Conservation (phyloP, 2,113 vertebrate species). For the Sorex araneus region DNA sequence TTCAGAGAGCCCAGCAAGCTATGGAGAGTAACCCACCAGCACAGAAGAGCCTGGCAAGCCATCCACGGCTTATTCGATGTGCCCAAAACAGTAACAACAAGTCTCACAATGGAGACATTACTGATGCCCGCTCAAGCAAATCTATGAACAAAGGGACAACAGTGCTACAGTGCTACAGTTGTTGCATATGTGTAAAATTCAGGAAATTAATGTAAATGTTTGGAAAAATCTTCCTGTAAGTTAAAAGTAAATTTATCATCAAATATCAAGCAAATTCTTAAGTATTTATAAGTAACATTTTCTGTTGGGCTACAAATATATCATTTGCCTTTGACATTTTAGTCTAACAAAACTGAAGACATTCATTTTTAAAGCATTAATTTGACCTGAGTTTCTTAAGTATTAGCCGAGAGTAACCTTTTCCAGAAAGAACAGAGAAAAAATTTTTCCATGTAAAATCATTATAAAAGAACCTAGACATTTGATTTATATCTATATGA, state of each 20-base stretch:
- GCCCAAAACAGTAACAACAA: no score
- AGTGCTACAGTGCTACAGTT: no score
- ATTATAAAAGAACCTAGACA: neutral
- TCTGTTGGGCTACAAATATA: neutral
- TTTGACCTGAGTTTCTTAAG: slow-evolving; percentile 19
- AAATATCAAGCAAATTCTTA: neutral
- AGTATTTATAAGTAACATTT: neutral
- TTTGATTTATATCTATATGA: no score
- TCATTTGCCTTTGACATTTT: slow-evolving; percentile 24
- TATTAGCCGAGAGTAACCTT: neutral
- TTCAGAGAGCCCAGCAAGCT: no score
- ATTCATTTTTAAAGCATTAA: slow-evolving; percentile 34
- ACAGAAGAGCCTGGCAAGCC: no score
- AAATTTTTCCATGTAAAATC: neutral
- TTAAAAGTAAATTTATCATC: neutral
- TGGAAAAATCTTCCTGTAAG: neutral
- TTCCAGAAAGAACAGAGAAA: neutral
- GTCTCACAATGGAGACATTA: no score
- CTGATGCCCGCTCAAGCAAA: no score
- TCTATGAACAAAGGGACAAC: no score
- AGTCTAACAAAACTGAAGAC: slow-evolving; percentile 22
- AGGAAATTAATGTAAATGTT: neutral
- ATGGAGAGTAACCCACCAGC: no score
- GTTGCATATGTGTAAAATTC: neutral
- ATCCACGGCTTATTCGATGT: no score